Base-by-base conservation (phyloP, 1,140 invertebrate genomes). In the Zophobas morio region DNA sequence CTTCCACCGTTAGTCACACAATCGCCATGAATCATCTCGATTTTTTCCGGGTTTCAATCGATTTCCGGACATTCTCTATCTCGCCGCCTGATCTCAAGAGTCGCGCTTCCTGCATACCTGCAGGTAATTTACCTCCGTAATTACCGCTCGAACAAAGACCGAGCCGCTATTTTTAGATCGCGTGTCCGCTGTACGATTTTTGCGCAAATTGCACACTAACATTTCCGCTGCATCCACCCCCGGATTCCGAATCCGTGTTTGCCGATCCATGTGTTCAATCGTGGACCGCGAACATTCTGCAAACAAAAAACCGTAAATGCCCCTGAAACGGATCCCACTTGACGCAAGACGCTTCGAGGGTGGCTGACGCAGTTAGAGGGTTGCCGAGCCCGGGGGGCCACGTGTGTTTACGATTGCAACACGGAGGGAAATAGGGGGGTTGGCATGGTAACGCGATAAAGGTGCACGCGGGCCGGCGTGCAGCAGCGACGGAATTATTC, bases 401-500 rank as follows among this genome's bases (percentile, higher is more conserved):
- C 66, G 78, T 79, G 74, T 79, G 70, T 79, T 79, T 79, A 79
- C 75, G 78, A 74, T 79, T 79, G 75, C 78, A 79, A 77, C 54
- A 39, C 46, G 34, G 71, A 56, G 37, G 2, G 34, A 73, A 73
- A 73, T 73, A 56, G 71, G 78, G 78, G 77, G 36, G 78, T 79
- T 79, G 78, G 78, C 78, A 79, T 79, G 74, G 78, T 46, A 79
- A 79, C 78, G 42, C 35, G 71, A 73, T 40, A 73, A 66, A 42
- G 56, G 56, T 60, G 56, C 56, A 60, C 56, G 56, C 54, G 20
- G 54, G 34, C 54, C 20, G 36, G 56, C 56, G 60, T 66, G 60
- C 60, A 66, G 32, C 57, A 39, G 57, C 57, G 32, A 66, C 60
- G 60, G 39, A 40, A 66, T 66, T 42, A 66, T 66, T 66, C 60